Base-by-base conservation (phyloP, 2,888 invertebrate genomes). In the Stenolophus ochropezus region DNA sequence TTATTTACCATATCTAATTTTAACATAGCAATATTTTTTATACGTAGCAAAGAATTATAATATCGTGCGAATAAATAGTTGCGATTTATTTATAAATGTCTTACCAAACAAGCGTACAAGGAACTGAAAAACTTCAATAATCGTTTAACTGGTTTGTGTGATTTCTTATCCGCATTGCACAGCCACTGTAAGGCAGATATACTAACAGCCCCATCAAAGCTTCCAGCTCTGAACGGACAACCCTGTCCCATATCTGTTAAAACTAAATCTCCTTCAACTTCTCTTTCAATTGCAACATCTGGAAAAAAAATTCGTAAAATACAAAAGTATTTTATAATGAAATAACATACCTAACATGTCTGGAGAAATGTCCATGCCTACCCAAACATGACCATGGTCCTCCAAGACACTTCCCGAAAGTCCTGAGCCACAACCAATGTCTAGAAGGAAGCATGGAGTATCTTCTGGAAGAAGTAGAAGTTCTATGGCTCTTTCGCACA, bases 131-230 rank as follows among this genome's bases (percentile, higher is more conserved):
- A 99, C 86, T 92, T 94, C 84, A 95, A 93, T 18, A 99, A 90
- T 86, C 99, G 92, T 88, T 97, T 97, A 0, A 94, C 93, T 1
- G 99, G 98, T 86, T 96, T 94, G 87, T 99, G 98, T 73, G 92
- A 92, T 58, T 93, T 93, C 89, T 98, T 97, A 88, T 99, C 98
- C 1, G 98, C 98, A 92, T 99, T 98, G 87, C 99, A 99, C 0
- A 99, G 91, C 99, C 99, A 99, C 88, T 99, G 99, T 4, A 99
- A 90, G 0, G 99, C 99, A 27, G 98, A 98, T 82, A 97, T 95
- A 81, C 98, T 98, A 56, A 99, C 95, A 0, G 98, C 98, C 8
- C 98, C 99, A 91, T 99, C 99, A 90, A 99, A 99, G 82, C 93
- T 91, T 33, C 98, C 99, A 1, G 99, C 95, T 87, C 94, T 93